phyloP scores from a whole-genome alignment of 2,113 vertebrate species.

The Clarias magur region DNA sequence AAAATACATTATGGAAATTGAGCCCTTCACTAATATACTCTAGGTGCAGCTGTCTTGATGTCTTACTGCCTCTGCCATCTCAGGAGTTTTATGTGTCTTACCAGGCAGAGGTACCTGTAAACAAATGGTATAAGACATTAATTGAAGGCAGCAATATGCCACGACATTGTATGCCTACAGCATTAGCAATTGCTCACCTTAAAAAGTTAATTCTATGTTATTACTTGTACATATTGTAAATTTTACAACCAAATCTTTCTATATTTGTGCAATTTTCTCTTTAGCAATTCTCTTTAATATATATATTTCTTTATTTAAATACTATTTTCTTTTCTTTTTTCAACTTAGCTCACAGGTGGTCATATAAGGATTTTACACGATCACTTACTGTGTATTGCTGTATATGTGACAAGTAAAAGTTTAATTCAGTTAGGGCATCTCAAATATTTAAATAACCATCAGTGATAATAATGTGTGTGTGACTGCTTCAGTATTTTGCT shows the following conservation, averaged over 20 bases:
- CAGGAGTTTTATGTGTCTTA: background rate
- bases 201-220: background rate
- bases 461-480: background rate
- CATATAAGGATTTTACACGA: no score
- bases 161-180: background rate
- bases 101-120: background rate
- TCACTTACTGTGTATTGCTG: no score
- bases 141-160: background rate
- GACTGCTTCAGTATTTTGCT: background rate
- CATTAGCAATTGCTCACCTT: background rate
- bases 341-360: no score
- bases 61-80: background rate
- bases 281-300: no score
- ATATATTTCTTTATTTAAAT: no score
- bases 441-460: background rate
- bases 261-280: no score
- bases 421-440: background rate
- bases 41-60: constrained; percentile 4
- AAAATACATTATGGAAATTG: constrained; percentile 26
- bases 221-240: no score
- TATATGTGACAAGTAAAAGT: no score
- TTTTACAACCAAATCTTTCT: no score
- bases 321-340: no score
- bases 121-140: background rate
- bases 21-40: constrained; percentile 9